Base-by-base conservation (phyloP, 2,113 vertebrate genomes). In the Nansenia antarctica region DNA sequence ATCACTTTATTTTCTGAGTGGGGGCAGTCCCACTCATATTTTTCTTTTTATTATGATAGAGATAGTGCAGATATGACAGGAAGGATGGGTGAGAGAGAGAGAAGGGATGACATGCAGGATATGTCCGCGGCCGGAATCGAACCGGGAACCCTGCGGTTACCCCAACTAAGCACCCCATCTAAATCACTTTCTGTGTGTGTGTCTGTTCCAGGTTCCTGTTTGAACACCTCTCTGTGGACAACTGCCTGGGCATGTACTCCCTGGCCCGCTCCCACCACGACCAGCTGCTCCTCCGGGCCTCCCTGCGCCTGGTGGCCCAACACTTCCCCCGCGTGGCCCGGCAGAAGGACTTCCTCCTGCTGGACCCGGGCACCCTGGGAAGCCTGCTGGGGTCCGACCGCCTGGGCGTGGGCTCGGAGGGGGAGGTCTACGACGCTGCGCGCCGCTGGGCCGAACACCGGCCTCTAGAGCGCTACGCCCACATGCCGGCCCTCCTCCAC, bases 181-280 rank as follows among this genome's bases (percentile, higher is more conserved):
- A n/a, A n/a, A n/a, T n/a, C n/a, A n/a, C n/a, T n/a, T n/a, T n/a
- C n/a, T n/a, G n/a, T 57, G 8, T 55, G 18, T 57, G 35, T 67
- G 31, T 52, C 22, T 4, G 11, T 35, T n/a, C n/a, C n/a, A 94
- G 93, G 82, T 94, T 94, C 76, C 85, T 94, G 0, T 93, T 92
- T 59, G 90, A 94, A 74, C 90, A 92, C 75, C 86, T 94, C 30
- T 92, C 91, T 0, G 89, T 91, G 83, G 93, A 94, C 52, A 94
- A 92, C 81, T 94, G 92, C 57, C 75, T 94, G 63, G 92, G 92
- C 12, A 93, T 94, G 91, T 94, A 94, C 77, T 92, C 91, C 32
- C 81, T 94, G 80, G 93, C 93, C 31, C 91, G 91, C 47, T 92
- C 92, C 1, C 93, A 94, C 69, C 93, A 94, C 2, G 90, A 94